phyloP scores from a whole-genome alignment of 2,888 invertebrate species.

The Ptychoptera contaminata region DNA sequence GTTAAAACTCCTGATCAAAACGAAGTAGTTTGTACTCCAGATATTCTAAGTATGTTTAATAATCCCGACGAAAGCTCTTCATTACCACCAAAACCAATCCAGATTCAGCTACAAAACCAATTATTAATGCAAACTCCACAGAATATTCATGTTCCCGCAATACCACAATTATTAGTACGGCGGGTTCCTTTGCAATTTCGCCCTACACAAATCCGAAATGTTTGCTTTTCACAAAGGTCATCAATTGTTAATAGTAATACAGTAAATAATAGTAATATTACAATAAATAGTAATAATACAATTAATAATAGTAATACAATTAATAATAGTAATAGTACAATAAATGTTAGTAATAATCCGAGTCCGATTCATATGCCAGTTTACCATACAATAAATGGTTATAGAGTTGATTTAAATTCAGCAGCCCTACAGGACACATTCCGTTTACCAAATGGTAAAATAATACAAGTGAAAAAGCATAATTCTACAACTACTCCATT shows the following conservation, averaged over 20 bases:
- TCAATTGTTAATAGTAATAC: too few relatives aligned
- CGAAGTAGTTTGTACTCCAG: slow-evolving; percentile 47
- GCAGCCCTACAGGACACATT: slow-evolving; percentile 30
- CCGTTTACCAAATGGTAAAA: slow-evolving; percentile 29
- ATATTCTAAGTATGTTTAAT: slow-evolving; percentile 26
- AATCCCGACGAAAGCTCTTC: not conserved
- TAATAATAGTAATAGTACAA: too few relatives aligned
- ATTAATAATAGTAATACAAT: not conserved
- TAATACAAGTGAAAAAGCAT: slow-evolving; percentile 30
- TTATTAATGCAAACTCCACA: not conserved
- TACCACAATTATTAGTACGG: not conserved
- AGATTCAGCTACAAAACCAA: not conserved
- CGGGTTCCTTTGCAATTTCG: too few relatives aligned
- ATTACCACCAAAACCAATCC: not conserved
- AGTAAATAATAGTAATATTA: too few relatives aligned
- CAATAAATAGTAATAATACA: too few relatives aligned
- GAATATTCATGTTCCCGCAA: not conserved
- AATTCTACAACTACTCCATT: slow-evolving; percentile 4
- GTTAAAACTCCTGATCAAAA: slow-evolving; percentile 27
- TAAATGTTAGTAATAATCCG: too few relatives aligned
- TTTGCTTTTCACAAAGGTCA: too few relatives aligned
- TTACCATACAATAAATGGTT: slow-evolving; percentile 30
- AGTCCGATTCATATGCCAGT: slow-evolving; percentile 16
- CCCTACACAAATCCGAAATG: too few relatives aligned
- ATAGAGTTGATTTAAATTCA: slow-evolving; percentile 29